Evolutionary conservation across 37 sponge, comb jelly and placozoan genomes (phyloP), one percentile per base, ranked within the genome.

Genomic region (Diacarnus erythraeanus): DNA sequence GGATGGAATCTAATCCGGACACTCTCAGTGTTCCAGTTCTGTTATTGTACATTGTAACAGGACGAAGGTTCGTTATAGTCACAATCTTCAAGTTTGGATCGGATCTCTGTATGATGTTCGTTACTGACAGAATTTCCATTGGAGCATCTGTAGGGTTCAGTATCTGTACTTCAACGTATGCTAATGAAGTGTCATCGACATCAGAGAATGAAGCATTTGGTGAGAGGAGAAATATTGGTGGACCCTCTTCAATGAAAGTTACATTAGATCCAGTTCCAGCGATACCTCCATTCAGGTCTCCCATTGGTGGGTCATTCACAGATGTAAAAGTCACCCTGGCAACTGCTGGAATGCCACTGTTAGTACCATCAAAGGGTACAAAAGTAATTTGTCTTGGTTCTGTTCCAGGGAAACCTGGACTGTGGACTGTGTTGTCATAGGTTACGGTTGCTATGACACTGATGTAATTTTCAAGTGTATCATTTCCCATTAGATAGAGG

Each of bases 291-390:
- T 94, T 90, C 42, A 91, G 75, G 65, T 91, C 86, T 4, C 89
- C 79, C 29, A 89, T 66, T 31, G 96, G 83, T 2, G 88, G 81
- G 59, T 96, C 90, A 83, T 96, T 96, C 43, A 96, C 83, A 26
- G 87, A 38, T 0, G 76, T 44, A 59, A 96, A 96, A 36, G 87
- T 78, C 21, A 96, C 79, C 15, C 79, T 43, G 10, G 88, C 81
- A 71, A 86, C 33, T 25, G 84, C 76, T 0, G 90, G 72, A 1
- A 15, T 38, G 0, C 96, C 88, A 27, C 80, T 3, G 44, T 63
- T 41, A 2, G 35, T 71, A 29, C 96, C 96, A 81, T 96, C 96
- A 76, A 77, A 78, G 2, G 88, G 85, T 21, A 87, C 79, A 64
- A 96, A 96, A 54, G 79, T 71, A n/a, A 96, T 67, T 10, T 17